Conservation (phyloP, 2,888 invertebrate genomes). For the Steinernema scapterisci region DNA sequence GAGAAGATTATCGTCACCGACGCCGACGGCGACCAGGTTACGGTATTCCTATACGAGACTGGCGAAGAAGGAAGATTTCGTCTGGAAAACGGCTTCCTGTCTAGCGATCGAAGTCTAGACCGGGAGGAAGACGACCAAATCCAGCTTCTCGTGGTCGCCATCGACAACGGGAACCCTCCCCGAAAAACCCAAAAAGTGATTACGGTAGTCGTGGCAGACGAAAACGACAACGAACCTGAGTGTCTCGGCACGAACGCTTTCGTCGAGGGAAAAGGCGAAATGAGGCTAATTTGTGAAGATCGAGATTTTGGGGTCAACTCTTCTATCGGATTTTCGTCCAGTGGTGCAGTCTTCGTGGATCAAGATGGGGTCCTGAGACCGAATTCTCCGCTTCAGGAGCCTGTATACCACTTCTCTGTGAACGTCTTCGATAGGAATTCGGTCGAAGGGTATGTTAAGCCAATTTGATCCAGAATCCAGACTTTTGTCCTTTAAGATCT, state of each 20-base stretch:
- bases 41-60: conserved; percentile 25
- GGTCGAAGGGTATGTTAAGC: neutral
- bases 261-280: conserved; percentile 16
- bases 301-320: conserved; percentile 15
- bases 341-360: conserved; percentile 6
- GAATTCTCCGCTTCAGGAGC: neutral
- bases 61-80: conserved; percentile 5
- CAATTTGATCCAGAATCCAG: neutral
- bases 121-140: conserved; percentile 31
- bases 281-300: conserved; percentile 2
- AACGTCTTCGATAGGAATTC: conserved; percentile 22
- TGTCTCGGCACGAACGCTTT: conserved; percentile 38
- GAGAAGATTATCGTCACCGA: conserved; percentile 45
- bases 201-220: conserved; percentile 47
- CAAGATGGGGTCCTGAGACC: conserved; percentile 24
- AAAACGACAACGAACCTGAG: conserved; percentile 53
- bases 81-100: conserved; percentile 2
- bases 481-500: neutral
- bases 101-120: conserved; percentile 15
- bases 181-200: conserved; percentile 32
- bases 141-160: conserved; percentile 31
- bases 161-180: conserved; percentile 29
- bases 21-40: conserved; percentile 41
- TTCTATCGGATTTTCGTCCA: neutral
- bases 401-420: conserved; percentile 13